Evolutionary conservation across 2,888 invertebrate genomes (phyloP).

Genomic region (Hypena proboscidalis): DNA sequence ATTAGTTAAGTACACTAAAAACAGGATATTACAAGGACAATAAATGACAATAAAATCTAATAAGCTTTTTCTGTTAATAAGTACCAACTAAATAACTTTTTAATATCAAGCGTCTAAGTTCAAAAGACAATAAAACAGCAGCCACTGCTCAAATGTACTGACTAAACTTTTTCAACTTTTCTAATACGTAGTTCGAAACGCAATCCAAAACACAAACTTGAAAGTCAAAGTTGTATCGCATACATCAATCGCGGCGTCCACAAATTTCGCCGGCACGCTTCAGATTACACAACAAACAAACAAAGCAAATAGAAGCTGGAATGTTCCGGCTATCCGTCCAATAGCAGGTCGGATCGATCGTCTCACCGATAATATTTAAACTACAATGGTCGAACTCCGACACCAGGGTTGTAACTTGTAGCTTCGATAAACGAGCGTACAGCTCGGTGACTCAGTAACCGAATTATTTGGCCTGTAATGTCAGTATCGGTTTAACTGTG

Average conservation of each 20-base stretch:
- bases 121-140: constrained; percentile 38
- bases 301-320: constrained; percentile 39
- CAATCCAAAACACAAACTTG: constrained; percentile 24
- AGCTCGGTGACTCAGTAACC: constrained; percentile 25
- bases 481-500: constrained; percentile 20
- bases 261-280: constrained; percentile 44
- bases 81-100: not conserved
- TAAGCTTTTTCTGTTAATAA: constrained; percentile 2
- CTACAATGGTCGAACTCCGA: constrained; percentile 44
- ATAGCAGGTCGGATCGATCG: constrained; percentile 29
- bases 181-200: constrained; percentile 26
- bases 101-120: constrained; percentile 39
- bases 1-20: too few species aligned
- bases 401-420: constrained; percentile 35
- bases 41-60: too few species aligned
- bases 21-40: too few species aligned
- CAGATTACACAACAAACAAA: constrained; percentile 56
- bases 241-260: constrained; percentile 44
- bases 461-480: constrained; percentile 35
- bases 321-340: constrained; percentile 37
- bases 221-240: constrained; percentile 28
- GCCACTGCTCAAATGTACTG: constrained; percentile 36
- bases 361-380: constrained; percentile 50
- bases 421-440: constrained; percentile 19
- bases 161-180: constrained; percentile 36